Base-by-base conservation (phyloP, 2,113 vertebrate genomes). In the Heterocephalus glaber region DNA sequence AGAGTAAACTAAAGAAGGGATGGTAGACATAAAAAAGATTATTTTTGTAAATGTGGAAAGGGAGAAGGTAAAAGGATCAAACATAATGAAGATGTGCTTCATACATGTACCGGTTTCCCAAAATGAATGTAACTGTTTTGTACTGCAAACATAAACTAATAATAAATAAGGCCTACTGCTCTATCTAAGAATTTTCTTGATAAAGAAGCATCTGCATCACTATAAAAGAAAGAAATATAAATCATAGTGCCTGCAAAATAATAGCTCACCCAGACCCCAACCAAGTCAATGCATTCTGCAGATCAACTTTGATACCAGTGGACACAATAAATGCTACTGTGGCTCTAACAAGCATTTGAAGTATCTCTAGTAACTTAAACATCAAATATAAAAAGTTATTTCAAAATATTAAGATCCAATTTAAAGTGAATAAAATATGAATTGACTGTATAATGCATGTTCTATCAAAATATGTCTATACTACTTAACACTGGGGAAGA, bases 391-490 rank as follows among this genome's bases (percentile, higher is more conserved):
- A 92, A 95, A 91, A 17, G 19, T 26, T 82, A 47, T 28, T 79
- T 77, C 41, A 68, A 41, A 76, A 56, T 54, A 30, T 72, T 49
- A 68, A 89, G 41, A 68, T 88, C 44, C 9, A 85, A 38, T 82
- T 95, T 77, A 65, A 93, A 95, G 38, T 90, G 49, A 94, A 89
- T 89, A 84, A 89, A 86, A 72, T 77, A 72, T 89, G 65, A 95
- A 49, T 26, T 33, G 35, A n/a, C 30, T 92, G 52, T 33, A 63
- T 81, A 90, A 88, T 61, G 24, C n/a, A 79, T 76, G 80, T 16
- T 68, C 54, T 47, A 86, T 68, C 44, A 87, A 94, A 95, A 76
- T 74, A 84, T 79, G 80, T 74, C 41, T 68, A 35, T 6, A 56
- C 26, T 79, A 17, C 72, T 87, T 54, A 93, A 90, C 79, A 72